phyloP scores from a whole-genome alignment of 2,888 invertebrate species.

The Andrena marginata region DNA sequence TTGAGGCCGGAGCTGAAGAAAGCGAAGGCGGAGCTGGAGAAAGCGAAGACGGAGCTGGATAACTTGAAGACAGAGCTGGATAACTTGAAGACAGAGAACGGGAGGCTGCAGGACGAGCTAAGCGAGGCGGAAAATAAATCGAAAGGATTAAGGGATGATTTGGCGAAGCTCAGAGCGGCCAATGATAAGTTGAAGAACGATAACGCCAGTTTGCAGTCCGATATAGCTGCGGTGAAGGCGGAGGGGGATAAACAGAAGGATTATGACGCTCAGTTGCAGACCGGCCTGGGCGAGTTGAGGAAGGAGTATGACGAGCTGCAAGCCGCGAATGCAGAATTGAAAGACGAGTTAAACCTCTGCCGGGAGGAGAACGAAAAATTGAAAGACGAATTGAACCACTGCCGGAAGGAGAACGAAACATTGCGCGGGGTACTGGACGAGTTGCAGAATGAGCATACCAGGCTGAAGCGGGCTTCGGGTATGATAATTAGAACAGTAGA shows the following conservation, averaged over 20 bases:
- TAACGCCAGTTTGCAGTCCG: slow-evolving; percentile 36
- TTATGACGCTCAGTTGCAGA: slow-evolving; percentile 51
- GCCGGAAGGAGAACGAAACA: slow-evolving; percentile 31
- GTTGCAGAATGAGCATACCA: not conserved
- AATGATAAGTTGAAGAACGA: slow-evolving; percentile 58
- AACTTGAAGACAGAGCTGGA: slow-evolving; percentile 20
- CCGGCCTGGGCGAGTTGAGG: not conserved
- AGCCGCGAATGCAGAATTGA: slow-evolving; percentile 23
- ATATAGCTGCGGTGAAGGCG: slow-evolving; percentile 50
- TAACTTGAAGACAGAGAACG: slow-evolving; percentile 27
- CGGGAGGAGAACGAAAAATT: slow-evolving; percentile 28
- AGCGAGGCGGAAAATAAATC: slow-evolving; percentile 21
- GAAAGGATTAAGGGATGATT: slow-evolving; percentile 38
- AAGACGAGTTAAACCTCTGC: slow-evolving; percentile 35
- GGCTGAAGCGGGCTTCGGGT: slow-evolving; percentile 32
- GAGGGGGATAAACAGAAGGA: slow-evolving; percentile 59
- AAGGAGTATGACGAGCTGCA: not conserved
- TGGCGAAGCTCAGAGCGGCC: slow-evolving; percentile 49
- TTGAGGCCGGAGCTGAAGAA: slow-evolving; percentile 52
- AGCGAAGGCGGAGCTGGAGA: slow-evolving; percentile 52
- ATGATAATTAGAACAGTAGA: slow-evolving; percentile 12
- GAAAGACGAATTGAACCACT: not conserved
- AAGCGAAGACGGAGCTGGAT: slow-evolving; percentile 29
- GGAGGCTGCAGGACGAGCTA: slow-evolving; percentile 49
- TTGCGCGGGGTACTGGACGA: slow-evolving; percentile 9